Base-by-base conservation (phyloP, 2,113 vertebrate genomes). In the Sphyrna mokarran region DNA sequence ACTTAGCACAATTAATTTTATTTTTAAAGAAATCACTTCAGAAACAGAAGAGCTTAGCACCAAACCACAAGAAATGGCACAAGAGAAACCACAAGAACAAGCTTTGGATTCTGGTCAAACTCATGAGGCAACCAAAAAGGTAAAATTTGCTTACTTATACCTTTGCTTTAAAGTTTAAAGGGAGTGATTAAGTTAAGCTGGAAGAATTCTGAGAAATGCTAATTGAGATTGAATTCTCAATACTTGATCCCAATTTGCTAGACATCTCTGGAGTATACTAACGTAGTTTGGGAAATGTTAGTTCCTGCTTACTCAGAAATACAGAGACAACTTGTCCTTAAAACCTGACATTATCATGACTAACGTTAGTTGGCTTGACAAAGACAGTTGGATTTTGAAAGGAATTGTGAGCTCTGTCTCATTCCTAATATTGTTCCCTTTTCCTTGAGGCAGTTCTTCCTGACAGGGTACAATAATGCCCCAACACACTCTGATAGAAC, bases 11-110 rank as follows among this genome's bases (percentile, higher is more conserved):
- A 94, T 68, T 96, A 69, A 86, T 96, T 29, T 78, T 86, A 95
- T 95, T 95, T 96, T 95, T 1, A 87, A 97, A 99, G 99, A 99
- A 97, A 99, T 99, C 96, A 99, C 99, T 26, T 98, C 98, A 33
- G 98, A 99, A 97, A 99, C 98, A 0, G 99, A 99, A 96, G 98
- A 98, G 23, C 98, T 99, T 95, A 99, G 98, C 96, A 98, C 98
- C 80, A 99, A 98, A 96, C 98, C 99, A 0, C 98, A 99, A 0
- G 98, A 98, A 9, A 98, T 98, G 95, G 97, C 98, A 87, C 98
- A 96, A 96, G 98, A 97, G 29, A 96, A 97, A 43, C 96, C 96
- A 1, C 96, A 96, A 8, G 97, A 97, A 68, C 96, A 96, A 3
- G 97, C 97, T 95, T 95, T 96, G 58, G 94, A 61, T 22, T 96